Evolutionary conservation across 2,888 invertebrate species (phyloP).

Genomic region (Leucophenga montana): DNA sequence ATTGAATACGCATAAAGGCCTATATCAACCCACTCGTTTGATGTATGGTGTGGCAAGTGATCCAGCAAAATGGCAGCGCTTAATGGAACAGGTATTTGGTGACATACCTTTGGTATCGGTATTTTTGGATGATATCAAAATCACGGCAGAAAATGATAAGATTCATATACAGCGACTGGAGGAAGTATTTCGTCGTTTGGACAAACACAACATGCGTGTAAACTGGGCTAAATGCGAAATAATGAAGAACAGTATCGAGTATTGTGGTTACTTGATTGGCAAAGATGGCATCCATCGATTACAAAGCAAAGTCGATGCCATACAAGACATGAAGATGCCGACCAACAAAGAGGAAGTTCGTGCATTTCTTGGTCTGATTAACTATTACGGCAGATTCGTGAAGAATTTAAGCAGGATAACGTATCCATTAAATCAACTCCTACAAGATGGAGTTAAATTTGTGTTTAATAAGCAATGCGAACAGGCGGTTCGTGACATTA

Average conservation of each 20-base stretch:
- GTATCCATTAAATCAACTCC: no score
- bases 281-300: conserved; percentile 62
- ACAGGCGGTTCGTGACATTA: conserved; percentile 50
- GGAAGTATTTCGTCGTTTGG: conserved; percentile 43
- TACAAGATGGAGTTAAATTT: conserved; percentile 49
- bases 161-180: conserved; percentile 49
- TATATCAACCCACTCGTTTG: conserved; percentile 49
- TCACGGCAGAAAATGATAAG: no score
- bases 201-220: background rate
- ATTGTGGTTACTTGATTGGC: conserved; percentile 59
- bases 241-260: conserved; percentile 52
- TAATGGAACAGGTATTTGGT: no score
- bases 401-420: no score
- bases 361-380: no score
- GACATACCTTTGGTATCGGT: no score
- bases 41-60: conserved; percentile 55
- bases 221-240: conserved; percentile 53
- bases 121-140: no score
- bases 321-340: conserved; percentile 50
- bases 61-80: no score
- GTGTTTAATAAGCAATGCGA: conserved; percentile 47
- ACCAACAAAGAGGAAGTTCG: no score
- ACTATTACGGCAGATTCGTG: no score
- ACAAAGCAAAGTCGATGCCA: conserved; percentile 57
- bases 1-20: conserved; percentile 64